Percentiles rank a stretch among this genome's conserved stretches.
Conservation (phyloP, 2,797 vertebrate species). For the Lepidocolaptes lacrymiger region DNA sequence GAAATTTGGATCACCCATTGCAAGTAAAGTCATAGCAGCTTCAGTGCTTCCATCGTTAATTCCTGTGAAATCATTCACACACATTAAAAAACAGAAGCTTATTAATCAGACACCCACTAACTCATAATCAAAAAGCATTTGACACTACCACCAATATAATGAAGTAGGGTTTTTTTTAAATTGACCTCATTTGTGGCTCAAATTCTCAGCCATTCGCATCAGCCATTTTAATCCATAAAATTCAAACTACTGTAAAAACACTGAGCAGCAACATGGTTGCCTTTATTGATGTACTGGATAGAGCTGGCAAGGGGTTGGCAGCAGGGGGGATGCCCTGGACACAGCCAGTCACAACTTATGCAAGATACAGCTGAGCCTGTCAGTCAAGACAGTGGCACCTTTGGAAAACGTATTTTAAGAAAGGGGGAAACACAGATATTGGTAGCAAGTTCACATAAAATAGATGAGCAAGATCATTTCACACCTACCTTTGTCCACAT, state of each 20-base stretch:
- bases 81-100: neutral
- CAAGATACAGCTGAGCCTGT: neutral
- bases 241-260: neutral
- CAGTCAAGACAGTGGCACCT: neutral
- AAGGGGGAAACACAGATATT: neutral
- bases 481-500: conserved; percentile 83
- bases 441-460: neutral
- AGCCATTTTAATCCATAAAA: neutral
- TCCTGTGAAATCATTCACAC: conserved; percentile 47
- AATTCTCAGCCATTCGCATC: neutral
- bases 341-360: neutral
- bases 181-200: neutral
- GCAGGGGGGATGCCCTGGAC: neutral
- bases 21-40: conserved; percentile 91
- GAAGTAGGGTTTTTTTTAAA: neutral
- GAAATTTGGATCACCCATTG: conserved; percentile 85
- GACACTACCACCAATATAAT: neutral
- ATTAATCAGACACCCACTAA: neutral
- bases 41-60: conserved; percentile 86
- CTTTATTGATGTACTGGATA: neutral
- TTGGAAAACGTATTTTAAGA: neutral
- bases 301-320: neutral
- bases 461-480: neutral
- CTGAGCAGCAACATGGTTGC: neutral
- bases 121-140: neutral